Conservation (phyloP, 2,888 invertebrate species). For the Agrypnus murinus region DNA sequence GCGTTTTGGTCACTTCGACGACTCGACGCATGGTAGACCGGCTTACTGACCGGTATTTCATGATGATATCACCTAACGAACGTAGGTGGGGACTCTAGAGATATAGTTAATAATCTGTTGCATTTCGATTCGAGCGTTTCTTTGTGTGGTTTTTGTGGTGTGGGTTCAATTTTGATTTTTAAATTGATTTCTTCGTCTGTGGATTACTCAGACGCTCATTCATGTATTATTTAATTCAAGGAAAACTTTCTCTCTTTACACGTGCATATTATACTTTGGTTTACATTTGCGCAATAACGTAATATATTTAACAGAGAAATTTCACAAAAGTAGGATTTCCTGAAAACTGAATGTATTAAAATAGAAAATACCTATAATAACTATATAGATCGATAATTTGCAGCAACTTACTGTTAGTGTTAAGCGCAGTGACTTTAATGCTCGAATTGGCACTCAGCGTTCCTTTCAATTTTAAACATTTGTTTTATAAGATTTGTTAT, state of each 20-base stretch:
- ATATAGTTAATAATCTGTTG: conserved; percentile 39
- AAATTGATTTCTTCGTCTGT: conserved; percentile 25
- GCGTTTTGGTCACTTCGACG: conserved; percentile 40
- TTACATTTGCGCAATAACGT: conserved; percentile 18
- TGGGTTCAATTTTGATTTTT: conserved; percentile 31
- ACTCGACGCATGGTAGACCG: conserved; percentile 45
- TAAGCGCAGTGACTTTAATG: too few relatives aligned
- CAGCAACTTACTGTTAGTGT: too few relatives aligned
- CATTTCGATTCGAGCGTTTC: conserved; percentile 38
- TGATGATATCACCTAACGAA: conserved; percentile 54
- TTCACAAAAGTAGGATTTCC: too few relatives aligned
- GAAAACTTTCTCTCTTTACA: conserved; percentile 28
- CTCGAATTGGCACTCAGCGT: too few relatives aligned
- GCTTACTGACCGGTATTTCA: conserved; percentile 52
- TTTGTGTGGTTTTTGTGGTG: conserved; percentile 44
- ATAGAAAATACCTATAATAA: too few relatives aligned
- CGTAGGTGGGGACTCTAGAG: conserved; percentile 38
- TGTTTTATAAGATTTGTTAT: too few relatives aligned
- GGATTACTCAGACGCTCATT: conserved; percentile 35
- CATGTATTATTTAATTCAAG: conserved; percentile 20
- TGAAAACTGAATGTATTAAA: too few relatives aligned
- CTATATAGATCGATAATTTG: too few relatives aligned
- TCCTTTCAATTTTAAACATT: too few relatives aligned
- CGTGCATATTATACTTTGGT: not conserved
- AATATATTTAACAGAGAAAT: not conserved